Evolutionary conservation across 2,888 invertebrate genomes (phyloP).

Genomic region (Phragmatobia fuliginosa): DNA sequence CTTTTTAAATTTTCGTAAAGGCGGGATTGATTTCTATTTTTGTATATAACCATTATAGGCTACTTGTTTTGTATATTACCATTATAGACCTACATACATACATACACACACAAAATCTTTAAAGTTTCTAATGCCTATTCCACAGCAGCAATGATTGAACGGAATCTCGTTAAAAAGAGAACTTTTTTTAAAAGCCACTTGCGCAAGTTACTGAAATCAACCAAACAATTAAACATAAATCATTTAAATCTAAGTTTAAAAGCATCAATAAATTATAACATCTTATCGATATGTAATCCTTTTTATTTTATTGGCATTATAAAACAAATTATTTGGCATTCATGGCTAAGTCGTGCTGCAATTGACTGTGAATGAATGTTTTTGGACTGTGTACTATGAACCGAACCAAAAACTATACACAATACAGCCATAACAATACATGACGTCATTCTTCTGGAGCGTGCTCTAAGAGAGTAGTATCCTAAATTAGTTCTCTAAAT

Average conservation of each 20-base stretch:
- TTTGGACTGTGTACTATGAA: not conserved
- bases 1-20: too few relatives aligned
- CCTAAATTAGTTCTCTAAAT: too few relatives aligned
- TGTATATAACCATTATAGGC: not conserved
- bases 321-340: not conserved
- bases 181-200: not conserved
- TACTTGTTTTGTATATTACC: not conserved
- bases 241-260: too few relatives aligned
- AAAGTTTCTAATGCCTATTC: not conserved
- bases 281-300: not conserved
- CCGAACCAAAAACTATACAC: not conserved
- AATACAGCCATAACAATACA: not conserved
- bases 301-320: not conserved
- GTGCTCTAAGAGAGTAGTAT: conserved; percentile 57
- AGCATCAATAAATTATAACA: not conserved
- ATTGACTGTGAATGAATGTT: not conserved
- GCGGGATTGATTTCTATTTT: too few relatives aligned
- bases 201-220: not conserved
- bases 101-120: not conserved
- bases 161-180: not conserved
- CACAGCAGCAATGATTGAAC: too few relatives aligned
- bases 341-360: not conserved
- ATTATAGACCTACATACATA: too few relatives aligned
- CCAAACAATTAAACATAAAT: not conserved
- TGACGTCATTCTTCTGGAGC: not conserved